phyloP scores from a whole-genome alignment of 2,113 vertebrate species.

The Cardinalis cardinalis region DNA sequence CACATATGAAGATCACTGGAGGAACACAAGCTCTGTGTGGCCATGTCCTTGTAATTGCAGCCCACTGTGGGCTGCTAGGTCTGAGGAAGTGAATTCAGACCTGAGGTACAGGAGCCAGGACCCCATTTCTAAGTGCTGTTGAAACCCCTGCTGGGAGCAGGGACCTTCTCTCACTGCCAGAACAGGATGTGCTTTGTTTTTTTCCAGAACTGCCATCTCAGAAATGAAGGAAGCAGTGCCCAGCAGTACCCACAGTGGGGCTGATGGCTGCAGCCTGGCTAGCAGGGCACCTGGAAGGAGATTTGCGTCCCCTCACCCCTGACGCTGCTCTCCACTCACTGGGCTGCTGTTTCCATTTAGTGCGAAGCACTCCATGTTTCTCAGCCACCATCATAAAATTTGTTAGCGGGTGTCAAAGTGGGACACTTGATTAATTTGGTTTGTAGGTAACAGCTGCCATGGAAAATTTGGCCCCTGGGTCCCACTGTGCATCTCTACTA shows the following conservation, averaged over 20 bases:
- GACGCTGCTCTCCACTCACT: not conserved
- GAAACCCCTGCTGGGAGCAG: not conserved
- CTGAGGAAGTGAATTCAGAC: not conserved
- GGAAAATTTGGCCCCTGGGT: not conserved
- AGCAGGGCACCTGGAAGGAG: not conserved
- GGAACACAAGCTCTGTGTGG: not conserved
- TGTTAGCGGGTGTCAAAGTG: not conserved
- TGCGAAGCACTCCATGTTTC: not conserved
- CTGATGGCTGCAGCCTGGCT: rapidly evolving
- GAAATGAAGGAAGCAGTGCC: not conserved
- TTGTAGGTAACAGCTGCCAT: not conserved
- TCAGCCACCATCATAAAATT: not conserved
- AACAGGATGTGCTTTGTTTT: not conserved
- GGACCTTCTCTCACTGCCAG: not conserved
- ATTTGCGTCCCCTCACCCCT: not conserved
- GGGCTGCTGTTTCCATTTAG: not conserved
- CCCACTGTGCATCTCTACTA: not conserved
- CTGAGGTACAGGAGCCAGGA: not conserved
- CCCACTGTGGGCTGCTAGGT: not conserved
- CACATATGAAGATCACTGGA: not conserved
- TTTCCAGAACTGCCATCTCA: rapidly evolving
- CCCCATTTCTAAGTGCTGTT: not conserved
- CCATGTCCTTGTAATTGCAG: not conserved
- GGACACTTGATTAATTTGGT: not conserved
- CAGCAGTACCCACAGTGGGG: rapidly evolving